These are phyloP conservation scores for Heteronetta atricapilla DNA, from an alignment of 2,113 vertebrate genomes.

Conservation along the genomic window DNA sequence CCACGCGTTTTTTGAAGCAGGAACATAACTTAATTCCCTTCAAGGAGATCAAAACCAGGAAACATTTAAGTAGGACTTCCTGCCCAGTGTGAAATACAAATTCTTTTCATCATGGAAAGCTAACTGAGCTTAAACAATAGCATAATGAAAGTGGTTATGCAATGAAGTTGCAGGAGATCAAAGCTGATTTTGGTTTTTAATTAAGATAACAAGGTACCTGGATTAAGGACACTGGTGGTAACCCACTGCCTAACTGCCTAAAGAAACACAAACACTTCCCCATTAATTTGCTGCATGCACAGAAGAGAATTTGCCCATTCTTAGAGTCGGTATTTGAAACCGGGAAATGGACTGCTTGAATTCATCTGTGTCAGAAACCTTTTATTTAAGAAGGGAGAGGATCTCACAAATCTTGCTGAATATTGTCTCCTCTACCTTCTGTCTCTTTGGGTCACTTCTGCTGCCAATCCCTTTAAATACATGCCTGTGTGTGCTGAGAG, in stretches of 20 bases:
- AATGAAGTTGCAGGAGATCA: constrained; percentile 62
- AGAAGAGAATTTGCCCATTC: neutral
- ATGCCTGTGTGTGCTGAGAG: neutral
- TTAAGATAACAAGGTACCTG: constrained; percentile 71
- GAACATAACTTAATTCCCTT: constrained; percentile 65
- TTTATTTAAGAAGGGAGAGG: neutral
- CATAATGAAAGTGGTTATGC: constrained; percentile 67
- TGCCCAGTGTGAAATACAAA: constrained; percentile 71
- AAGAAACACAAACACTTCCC: constrained; percentile 54
- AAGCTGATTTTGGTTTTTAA: constrained; percentile 71
- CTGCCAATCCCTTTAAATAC: neutral
- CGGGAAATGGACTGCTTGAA: neutral
- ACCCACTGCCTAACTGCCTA: constrained; percentile 31
- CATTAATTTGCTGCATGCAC: constrained; percentile 7
- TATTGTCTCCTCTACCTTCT: neutral
- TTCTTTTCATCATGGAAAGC: constrained; percentile 70
- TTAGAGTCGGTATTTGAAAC: neutral
- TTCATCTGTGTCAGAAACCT: neutral
- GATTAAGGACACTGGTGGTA: constrained; percentile 64
- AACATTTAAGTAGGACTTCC: constrained; percentile 72
- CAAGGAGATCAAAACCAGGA: constrained; percentile 71
- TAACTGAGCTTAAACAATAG: constrained; percentile 68
- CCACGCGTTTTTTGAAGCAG: constrained; percentile 13
- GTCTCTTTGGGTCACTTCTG: neutral
- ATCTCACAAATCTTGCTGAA: neutral